Evolutionary conservation across 2,113 vertebrate species (phyloP), one percentile per base, ranked within the genome.

Genomic region (Ia io): DNA sequence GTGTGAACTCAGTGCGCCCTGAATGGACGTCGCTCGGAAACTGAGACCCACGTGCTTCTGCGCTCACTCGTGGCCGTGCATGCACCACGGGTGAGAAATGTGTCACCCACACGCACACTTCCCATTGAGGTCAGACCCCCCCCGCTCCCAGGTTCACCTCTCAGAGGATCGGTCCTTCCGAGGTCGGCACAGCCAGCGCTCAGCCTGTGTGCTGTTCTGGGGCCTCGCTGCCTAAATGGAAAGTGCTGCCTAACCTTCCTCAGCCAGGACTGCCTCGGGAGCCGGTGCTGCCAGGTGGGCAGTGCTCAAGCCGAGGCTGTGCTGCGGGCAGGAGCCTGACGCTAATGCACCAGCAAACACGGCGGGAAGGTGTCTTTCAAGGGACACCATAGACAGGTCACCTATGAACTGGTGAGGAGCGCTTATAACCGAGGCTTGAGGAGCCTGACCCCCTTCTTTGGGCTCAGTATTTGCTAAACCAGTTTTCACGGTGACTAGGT

Each of bases 211-310:
- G 49, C 49, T 4, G 16, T 5, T 5, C 49, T 67, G 82, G 49
- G 53, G 67, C 40, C 79, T 77, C 3, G 6, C 11, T 83, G 37
- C 61, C 82, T 59, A 70, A 69, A 47, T 14, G 8, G 30, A 8
- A 40, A 12, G 37, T 37, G 32, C 23, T 5, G 32, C 6, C 35
- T 11, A 32, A 65, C 16, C 2, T 47, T 9, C 3, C 37, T 37
- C 40, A 12, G 20, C 51, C 16, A 4, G 1, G 17, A 22, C 4
- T 1, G 7, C 61, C 49, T 77, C 65, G 25, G 0, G 3, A 79
- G 79, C 47, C 51, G 4, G 1, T 4, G 3, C 18, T 2, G 11
- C 61, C 23, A 47, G 6, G 8, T 0, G 25, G 11, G 9, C 40
- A 22, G 32, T 11, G 9, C 9, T n/a, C 42, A 63, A 51, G 32